A percentile compares a stretch with the other conserved stretches of the same genome.
Conservation (phyloP, 1,140 invertebrate genomes). For the Neodiprion virginianus region DNA sequence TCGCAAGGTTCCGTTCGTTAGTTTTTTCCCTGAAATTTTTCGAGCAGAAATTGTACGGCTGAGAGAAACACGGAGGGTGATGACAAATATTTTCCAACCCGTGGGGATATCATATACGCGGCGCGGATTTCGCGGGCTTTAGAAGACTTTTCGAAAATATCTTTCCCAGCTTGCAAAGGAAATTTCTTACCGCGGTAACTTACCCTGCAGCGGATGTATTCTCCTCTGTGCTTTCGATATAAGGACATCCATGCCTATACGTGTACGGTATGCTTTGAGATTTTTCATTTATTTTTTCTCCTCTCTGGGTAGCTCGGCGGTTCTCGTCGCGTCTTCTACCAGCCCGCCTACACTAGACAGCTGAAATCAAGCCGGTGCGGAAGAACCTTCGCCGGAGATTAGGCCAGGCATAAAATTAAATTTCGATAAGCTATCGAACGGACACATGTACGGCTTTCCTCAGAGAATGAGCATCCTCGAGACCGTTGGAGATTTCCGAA, state of each 20-base stretch:
- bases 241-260: slow-evolving; percentile 16
- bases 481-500: not conserved
- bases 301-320: not conserved
- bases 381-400: not conserved
- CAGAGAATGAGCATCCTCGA: not conserved
- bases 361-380: not conserved
- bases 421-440: not conserved
- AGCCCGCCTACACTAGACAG: not conserved
- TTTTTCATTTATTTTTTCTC: not conserved
- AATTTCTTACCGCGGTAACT: slow-evolving; percentile 38
- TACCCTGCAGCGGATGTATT: slow-evolving; percentile 5
- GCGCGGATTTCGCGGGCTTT: slow-evolving; percentile 39
- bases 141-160: slow-evolving; percentile 42
- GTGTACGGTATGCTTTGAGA: too few relatives aligned
- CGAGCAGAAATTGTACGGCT: not conserved
- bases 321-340: not conserved
- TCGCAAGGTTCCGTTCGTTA: not conserved
- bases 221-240: not conserved
- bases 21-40: not conserved
- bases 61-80: not conserved
- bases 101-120: slow-evolving; percentile 26
- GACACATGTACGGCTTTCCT: not conserved
- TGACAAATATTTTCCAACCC: slow-evolving; percentile 38
- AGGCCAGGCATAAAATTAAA: not conserved
- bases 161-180: slow-evolving; percentile 36